A percentile compares a stretch with the other conserved stretches of the same genome.
These are phyloP conservation scores for Melanotaenia duboulayi DNA, from an alignment of 2,113 vertebrate species.

Conservation along the genomic window DNA sequence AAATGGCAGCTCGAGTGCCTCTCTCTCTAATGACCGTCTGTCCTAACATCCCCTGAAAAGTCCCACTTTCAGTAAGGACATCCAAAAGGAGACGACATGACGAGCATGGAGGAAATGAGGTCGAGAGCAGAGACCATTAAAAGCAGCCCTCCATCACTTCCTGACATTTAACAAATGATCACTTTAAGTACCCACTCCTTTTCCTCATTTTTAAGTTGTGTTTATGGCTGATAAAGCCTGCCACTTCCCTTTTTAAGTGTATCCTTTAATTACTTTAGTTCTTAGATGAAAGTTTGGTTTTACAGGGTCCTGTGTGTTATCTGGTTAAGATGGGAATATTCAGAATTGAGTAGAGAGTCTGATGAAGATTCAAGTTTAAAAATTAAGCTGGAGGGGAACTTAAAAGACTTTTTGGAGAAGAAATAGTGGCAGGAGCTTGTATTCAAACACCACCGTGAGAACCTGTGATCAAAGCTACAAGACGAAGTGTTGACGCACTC, in stretches of 20 bases:
- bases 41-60: constrained; percentile 1
- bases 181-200: constrained; percentile 26
- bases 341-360: not conserved
- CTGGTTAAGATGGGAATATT: not conserved
- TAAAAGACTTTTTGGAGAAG: constrained; percentile 17
- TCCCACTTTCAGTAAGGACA: constrained; percentile 28
- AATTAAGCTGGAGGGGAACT: not conserved
- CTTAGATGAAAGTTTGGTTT: constrained; percentile 8
- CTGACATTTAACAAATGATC: constrained; percentile 36
- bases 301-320: not conserved
- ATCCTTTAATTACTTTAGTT: constrained; percentile 11
- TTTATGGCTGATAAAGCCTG: constrained; percentile 45
- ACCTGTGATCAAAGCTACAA: constrained; percentile 36
- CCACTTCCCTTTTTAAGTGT: constrained; percentile 19
- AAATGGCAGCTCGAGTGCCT: not conserved
- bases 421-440: constrained; percentile 28
- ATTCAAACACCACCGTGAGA: constrained; percentile 50
- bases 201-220: constrained; percentile 12
- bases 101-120: constrained; percentile 40
- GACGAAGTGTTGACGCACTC: constrained; percentile 40
- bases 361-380: not conserved
- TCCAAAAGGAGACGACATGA: constrained; percentile 26
- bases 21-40: constrained; percentile 6
- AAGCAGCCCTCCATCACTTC: not conserved
- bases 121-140: constrained; percentile 11